Percentiles rank a stretch among this genome's conserved stretches.
Evolutionary conservation across 1,140 invertebrate species (phyloP).

Genomic region (Cydia fagiglandana): DNA sequence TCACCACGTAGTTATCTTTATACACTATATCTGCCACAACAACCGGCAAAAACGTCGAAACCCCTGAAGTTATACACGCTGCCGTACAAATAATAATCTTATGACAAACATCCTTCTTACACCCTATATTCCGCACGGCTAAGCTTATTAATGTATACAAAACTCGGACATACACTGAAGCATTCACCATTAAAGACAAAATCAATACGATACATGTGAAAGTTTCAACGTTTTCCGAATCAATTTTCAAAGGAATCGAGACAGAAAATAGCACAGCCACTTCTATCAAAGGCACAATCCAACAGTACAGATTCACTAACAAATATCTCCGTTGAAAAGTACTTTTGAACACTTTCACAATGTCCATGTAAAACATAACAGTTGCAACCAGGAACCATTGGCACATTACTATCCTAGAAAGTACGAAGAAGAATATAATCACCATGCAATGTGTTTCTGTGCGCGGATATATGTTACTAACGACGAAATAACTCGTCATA

Average conservation of each 20-base stretch:
- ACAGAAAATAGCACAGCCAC: slow-evolving; percentile 1
- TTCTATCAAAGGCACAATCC: neutral
- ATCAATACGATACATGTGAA: neutral
- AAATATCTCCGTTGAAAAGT: slow-evolving; percentile 15
- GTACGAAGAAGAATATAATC: slow-evolving; percentile 1
- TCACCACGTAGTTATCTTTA: slow-evolving; percentile 5
- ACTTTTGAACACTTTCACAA: slow-evolving; percentile 18
- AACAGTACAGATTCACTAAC: slow-evolving; percentile 16
- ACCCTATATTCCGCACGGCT: slow-evolving; percentile 7
- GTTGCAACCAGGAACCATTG: slow-evolving; percentile 18
- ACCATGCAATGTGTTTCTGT: slow-evolving; percentile 9
- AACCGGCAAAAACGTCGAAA: slow-evolving; percentile 8
- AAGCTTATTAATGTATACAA: slow-evolving; percentile 19
- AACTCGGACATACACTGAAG: neutral
- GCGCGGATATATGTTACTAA: neutral
- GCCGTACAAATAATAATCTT: slow-evolving; percentile 15
- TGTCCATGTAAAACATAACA: slow-evolving; percentile 19
- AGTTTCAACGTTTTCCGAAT: slow-evolving; percentile 5
- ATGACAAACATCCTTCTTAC: slow-evolving; percentile 15
- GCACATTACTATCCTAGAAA: slow-evolving; percentile 12
- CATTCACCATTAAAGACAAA: neutral
- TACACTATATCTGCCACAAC: slow-evolving; percentile 22
- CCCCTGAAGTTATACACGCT: neutral
- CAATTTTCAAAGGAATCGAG: slow-evolving; percentile 16
- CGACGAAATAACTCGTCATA: slow-evolving; percentile 19